These are phyloP conservation scores for Meghimatium bilineatum DNA, from an alignment of 2,888 invertebrate species.

Conservation along the genomic window DNA sequence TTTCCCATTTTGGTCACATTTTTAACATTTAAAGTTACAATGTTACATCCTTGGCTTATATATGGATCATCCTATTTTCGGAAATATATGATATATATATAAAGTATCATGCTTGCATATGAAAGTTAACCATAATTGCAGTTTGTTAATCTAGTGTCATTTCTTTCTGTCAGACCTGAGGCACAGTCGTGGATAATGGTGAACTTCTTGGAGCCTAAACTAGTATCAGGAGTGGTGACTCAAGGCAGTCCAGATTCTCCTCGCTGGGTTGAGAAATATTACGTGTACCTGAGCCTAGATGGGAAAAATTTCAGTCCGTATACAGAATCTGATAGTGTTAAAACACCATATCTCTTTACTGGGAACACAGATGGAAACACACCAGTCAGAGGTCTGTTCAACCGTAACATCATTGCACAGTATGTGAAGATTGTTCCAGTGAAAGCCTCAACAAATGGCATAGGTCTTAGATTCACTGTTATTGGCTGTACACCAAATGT, in stretches of 20 bases:
- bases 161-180: constrained; percentile 14
- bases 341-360: constrained; percentile 56
- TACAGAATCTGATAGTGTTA: constrained; percentile 56
- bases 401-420: constrained; percentile 64
- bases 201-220: constrained; percentile 61
- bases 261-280: constrained; percentile 62
- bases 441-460: constrained; percentile 53
- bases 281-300: constrained; percentile 61
- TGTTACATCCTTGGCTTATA: too few species aligned
- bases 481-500: constrained; percentile 65
- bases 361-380: constrained; percentile 59
- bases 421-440: constrained; percentile 63
- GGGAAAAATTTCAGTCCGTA: constrained; percentile 64
- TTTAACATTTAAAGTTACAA: too few species aligned
- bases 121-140: neutral
- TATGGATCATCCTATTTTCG: too few species aligned
- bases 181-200: constrained; percentile 62
- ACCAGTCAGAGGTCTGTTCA: constrained; percentile 62
- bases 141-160: neutral
- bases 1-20: too few species aligned
- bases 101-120: neutral
- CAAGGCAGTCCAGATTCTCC: constrained; percentile 61
- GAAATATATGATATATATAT: too few species aligned
- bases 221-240: constrained; percentile 65
- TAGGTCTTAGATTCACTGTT: constrained; percentile 62